phyloP scores from a whole-genome alignment of 2,888 invertebrate genomes.

The Xestia xanthographa region DNA sequence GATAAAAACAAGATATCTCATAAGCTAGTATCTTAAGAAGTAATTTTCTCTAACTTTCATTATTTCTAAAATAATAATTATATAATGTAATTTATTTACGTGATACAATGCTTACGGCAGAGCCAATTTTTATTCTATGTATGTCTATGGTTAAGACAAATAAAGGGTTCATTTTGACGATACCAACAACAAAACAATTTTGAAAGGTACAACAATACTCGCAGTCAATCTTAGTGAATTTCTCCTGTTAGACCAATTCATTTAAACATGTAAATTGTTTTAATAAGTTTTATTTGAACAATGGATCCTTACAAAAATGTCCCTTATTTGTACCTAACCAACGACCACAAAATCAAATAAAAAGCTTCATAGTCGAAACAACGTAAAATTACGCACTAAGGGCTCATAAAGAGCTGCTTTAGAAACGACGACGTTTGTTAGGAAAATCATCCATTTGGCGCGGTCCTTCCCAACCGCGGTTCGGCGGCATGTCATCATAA shows the following conservation, averaged over 20 bases:
- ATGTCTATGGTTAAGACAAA: conserved; percentile 68
- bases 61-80: conserved; percentile 43
- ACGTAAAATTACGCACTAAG: conserved; percentile 51
- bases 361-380: conserved; percentile 52
- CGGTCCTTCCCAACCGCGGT: conserved; percentile 90
- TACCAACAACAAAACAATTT: not conserved
- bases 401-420: conserved; percentile 71
- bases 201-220: not conserved
- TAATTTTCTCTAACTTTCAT: conserved; percentile 29
- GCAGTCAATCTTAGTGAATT: not conserved
- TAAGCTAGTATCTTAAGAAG: conserved; percentile 29
- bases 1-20: conserved; percentile 39
- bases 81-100: conserved; percentile 47
- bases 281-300: conserved; percentile 9
- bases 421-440: conserved; percentile 92
- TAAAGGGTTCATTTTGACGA: conserved; percentile 49
- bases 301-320: conserved; percentile 2
- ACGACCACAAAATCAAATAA: conserved; percentile 56
- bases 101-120: conserved; percentile 58
- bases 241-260: not conserved
- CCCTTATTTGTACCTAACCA: conserved; percentile 69
- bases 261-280: not conserved
- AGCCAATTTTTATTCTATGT: conserved; percentile 29
- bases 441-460: conserved; percentile 92
- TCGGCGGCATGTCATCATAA: conserved; percentile 88